These are phyloP conservation scores for Macroramphosus scolopax DNA, from an alignment of 2,797 vertebrate species.

Conservation along the genomic window DNA sequence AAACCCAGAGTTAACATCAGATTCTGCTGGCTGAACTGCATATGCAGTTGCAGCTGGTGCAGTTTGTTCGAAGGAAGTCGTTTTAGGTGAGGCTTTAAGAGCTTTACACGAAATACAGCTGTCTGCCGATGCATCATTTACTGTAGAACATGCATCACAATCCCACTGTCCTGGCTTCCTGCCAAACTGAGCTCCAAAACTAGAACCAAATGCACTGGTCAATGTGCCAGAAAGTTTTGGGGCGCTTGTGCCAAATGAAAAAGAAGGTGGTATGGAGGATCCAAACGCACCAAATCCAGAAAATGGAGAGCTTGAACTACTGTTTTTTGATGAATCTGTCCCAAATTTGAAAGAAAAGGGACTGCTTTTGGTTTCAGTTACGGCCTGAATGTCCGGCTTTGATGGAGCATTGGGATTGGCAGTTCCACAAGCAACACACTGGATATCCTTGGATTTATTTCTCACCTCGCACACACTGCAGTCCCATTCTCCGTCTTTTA, in stretches of 20 bases:
- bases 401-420: slow-evolving; percentile 75
- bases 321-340: slow-evolving; percentile 56
- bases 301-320: slow-evolving; percentile 48
- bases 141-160: slow-evolving; percentile 58
- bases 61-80: slow-evolving; percentile 16
- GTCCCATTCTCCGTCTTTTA: slow-evolving; percentile 86
- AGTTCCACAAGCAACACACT: slow-evolving; percentile 79
- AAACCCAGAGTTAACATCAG: slow-evolving; percentile 66
- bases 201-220: slow-evolving; percentile 40
- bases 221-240: slow-evolving; percentile 45
- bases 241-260: slow-evolving; percentile 73
- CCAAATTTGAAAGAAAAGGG: slow-evolving; percentile 79
- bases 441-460: slow-evolving; percentile 75
- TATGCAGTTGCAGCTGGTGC: slow-evolving; percentile 48
- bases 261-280: slow-evolving; percentile 64
- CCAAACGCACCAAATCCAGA: slow-evolving; percentile 73
- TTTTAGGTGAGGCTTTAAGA: slow-evolving; percentile 58
- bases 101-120: slow-evolving; percentile 69
- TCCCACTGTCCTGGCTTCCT: slow-evolving; percentile 65
- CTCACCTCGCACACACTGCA: slow-evolving; percentile 81
- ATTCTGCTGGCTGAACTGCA: slow-evolving; percentile 15
- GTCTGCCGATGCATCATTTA: slow-evolving; percentile 58
- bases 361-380: slow-evolving; percentile 66
- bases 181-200: slow-evolving; percentile 66
- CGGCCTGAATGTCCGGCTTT: slow-evolving; percentile 46